Conservation (phyloP, 2,113 vertebrate species). For the Sterna hirundo region DNA sequence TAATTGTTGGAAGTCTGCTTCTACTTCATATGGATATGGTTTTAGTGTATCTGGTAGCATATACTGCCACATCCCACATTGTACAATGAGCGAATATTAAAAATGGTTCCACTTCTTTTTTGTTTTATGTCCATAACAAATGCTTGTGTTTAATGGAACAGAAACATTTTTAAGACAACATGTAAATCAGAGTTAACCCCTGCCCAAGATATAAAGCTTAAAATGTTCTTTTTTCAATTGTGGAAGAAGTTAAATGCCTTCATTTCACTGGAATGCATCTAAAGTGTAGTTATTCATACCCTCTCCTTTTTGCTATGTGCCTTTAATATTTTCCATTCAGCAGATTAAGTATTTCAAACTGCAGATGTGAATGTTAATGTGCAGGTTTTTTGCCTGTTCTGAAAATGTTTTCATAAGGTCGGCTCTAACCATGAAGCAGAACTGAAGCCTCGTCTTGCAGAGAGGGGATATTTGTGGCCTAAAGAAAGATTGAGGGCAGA, state of each 20-base stretch:
- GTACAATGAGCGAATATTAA: background rate
- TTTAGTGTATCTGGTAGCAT: background rate
- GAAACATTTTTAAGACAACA: background rate
- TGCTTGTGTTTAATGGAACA: background rate
- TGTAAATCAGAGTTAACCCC: background rate
- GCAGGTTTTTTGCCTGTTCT: background rate
- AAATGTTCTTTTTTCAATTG: background rate
- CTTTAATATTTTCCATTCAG: background rate
- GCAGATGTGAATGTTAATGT: background rate
- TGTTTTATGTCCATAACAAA: background rate
- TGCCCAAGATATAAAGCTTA: background rate
- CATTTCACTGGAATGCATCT: background rate
- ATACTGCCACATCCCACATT: background rate
- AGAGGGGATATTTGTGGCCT: background rate
- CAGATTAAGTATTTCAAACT: background rate
- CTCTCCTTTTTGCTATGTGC: background rate
- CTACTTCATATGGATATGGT: background rate
- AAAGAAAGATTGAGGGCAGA: background rate
- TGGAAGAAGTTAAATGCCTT: background rate
- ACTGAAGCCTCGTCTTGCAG: background rate
- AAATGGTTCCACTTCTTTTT: background rate
- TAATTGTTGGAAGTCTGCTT: background rate
- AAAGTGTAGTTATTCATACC: background rate
- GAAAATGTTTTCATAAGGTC: background rate
- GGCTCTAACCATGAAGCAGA: background rate